Evolutionary conservation across 2,797 vertebrate genomes (phyloP), one percentile per base, ranked within the genome.

Genomic region (Rhinophrynus dorsalis): DNA sequence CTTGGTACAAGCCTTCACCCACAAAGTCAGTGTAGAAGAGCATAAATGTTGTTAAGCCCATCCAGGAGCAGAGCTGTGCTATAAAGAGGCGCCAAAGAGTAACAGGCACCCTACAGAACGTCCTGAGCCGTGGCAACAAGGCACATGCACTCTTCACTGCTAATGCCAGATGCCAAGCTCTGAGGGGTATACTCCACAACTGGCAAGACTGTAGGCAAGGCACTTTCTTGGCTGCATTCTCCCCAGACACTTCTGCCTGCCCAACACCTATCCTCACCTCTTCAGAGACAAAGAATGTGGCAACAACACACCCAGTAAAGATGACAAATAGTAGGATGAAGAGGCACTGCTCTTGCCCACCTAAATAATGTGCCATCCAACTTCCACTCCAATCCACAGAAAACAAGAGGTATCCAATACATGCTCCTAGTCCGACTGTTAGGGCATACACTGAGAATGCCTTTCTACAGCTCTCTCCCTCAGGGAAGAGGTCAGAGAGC

Each of bases 1-100:
- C 94, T 0, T 85, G 80, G 81, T 95, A 95, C n/a, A 96, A 82
- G 29, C 91, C 91, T 68, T 94, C 93, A 0, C 92, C 94, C 0
- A 95, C 81, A 0, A 94, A 96, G 71, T 96, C 93, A 0, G 91
- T 91, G 72, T 95, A 96, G 79, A 95, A 96, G 7, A 95, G 83
- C 27, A 91, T 88, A 82, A 95, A 91, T 0, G 91, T 94, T 91
- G 93, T 93, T 50, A 95, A 83, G 0, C 90, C 89, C 92, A 92
- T 95, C 94, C 93, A 96, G 80, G 90, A 93, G 78, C 85, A 96
- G 18, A 94, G 80, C 78, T 96, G 90, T 0, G 93, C 92, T 75
- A 94, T 69, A 0, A 94, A 94, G n/a, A 95, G 90, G n/a, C 83
- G 84, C 1, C 85, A 83, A 42, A 93, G 84, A 61, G 90, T 81